Percentiles rank a stretch among this genome's conserved stretches.
These are phyloP conservation scores for Melanocharis versteri DNA, from an alignment of 2,113 vertebrate genomes.

Conservation along the genomic window DNA sequence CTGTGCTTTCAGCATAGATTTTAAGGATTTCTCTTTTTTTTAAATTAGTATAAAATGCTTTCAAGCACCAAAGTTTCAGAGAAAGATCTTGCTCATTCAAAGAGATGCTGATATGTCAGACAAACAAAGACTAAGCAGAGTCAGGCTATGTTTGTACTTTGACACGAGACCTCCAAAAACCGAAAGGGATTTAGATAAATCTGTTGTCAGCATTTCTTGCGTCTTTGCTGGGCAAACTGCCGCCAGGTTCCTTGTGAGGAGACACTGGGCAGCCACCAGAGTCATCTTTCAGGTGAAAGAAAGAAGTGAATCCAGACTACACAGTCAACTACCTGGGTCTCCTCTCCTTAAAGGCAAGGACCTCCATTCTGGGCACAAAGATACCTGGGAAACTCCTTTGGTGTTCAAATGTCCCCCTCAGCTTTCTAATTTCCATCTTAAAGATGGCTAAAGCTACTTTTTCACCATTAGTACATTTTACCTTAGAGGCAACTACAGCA, in stretches of 20 bases:
- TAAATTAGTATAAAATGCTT: not conserved
- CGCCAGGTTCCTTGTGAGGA: not conserved
- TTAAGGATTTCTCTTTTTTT: not conserved
- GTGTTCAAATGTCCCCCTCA: not conserved
- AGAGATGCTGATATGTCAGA: not conserved
- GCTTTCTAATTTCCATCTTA: not conserved
- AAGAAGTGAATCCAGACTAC: not conserved
- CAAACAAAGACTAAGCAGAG: not conserved
- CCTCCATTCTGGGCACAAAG: fast-evolving
- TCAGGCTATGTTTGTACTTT: not conserved
- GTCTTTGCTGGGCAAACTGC: not conserved
- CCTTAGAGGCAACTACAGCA: not conserved
- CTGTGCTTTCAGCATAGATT: not conserved
- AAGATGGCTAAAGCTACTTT: not conserved
- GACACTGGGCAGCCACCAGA: not conserved
- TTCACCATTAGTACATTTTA: not conserved
- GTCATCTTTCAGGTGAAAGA: not conserved
- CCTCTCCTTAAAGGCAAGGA: not conserved
- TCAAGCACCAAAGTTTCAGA: not conserved
- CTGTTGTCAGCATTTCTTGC: not conserved
- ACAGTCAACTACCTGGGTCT: fast-evolving
- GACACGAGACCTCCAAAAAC: not conserved
- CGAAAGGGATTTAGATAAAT: not conserved
- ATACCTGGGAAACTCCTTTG: not conserved
- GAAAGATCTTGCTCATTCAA: not conserved